These are phyloP conservation scores for Pteronotus mesoamericanus DNA, from an alignment of 2,797 vertebrate genomes.

Conservation along the genomic window DNA sequence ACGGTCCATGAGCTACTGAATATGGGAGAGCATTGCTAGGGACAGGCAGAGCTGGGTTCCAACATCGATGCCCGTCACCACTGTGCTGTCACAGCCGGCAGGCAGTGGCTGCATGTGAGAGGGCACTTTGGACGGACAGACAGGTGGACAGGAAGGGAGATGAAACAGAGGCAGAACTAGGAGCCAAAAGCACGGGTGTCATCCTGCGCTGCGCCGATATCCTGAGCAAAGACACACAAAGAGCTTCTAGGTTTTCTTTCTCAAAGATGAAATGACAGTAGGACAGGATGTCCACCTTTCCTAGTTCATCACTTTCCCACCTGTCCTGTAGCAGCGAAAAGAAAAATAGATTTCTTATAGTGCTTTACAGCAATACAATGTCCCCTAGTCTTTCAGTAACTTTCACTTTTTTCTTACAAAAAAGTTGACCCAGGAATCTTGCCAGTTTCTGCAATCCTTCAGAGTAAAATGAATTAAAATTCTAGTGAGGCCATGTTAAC, in stretches of 20 bases:
- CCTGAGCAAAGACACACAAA: not conserved
- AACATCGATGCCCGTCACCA: not conserved
- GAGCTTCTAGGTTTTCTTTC: not conserved
- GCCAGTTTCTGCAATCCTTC: constrained; percentile 4
- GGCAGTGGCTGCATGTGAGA: not conserved
- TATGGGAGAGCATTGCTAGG: too few species aligned
- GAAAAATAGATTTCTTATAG: not conserved
- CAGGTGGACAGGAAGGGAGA: not conserved
- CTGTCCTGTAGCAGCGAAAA: not conserved
- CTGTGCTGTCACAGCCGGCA: not conserved
- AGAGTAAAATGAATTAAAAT: constrained; percentile 23
- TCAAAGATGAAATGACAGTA: not conserved
- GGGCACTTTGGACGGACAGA: not conserved
- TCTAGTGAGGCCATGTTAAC: not conserved
- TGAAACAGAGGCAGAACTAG: not conserved
- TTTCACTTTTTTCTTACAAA: not conserved
- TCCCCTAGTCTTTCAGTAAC: not conserved
- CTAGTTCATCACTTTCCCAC: not conserved
- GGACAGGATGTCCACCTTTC: not conserved
- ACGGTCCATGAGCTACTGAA: not conserved
- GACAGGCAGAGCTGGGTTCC: not conserved
- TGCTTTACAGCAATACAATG: not conserved
- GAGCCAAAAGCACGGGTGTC: not conserved
- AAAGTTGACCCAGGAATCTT: not conserved
- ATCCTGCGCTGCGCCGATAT: not conserved